Percentiles rank a stretch among this genome's conserved stretches.
These are phyloP conservation scores for Drosophila tsacasi DNA, from an alignment of 1,140 invertebrate genomes.

Conservation along the genomic window DNA sequence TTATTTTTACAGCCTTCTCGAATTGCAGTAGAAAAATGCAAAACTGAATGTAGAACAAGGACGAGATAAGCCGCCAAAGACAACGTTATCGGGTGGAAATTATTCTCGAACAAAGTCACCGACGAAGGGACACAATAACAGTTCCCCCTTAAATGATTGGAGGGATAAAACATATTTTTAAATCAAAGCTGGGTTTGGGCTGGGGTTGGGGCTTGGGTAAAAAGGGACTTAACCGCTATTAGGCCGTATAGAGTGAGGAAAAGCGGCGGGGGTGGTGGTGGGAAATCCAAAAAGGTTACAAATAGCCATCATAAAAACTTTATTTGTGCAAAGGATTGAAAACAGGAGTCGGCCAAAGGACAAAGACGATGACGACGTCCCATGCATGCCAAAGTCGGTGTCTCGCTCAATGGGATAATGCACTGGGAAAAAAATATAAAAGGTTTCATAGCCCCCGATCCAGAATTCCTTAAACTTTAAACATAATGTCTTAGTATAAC, in stretches of 20 bases:
- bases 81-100: constrained; percentile 65
- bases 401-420: constrained; percentile 25
- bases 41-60: constrained; percentile 12
- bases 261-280: background rate
- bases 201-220: constrained; percentile 9
- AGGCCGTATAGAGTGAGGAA: constrained; percentile 56
- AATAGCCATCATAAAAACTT: constrained; percentile 82
- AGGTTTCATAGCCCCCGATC: background rate
- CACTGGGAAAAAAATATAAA: background rate
- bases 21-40: constrained; percentile 5
- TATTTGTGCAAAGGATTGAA: constrained; percentile 82
- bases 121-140: constrained; percentile 42
- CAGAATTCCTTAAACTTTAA: background rate
- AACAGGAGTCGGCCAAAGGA: constrained; percentile 56
- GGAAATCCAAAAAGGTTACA: constrained; percentile 79
- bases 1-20: constrained; percentile 3
- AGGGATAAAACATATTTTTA: constrained; percentile 79
- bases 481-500: background rate
- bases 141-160: constrained; percentile 41
- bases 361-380: constrained; percentile 50
- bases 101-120: constrained; percentile 61
- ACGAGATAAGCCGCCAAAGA: constrained; percentile 20
- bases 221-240: constrained; percentile 71
- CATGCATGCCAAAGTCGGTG: constrained; percentile 68
- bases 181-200: constrained; percentile 60